Percentiles rank a stretch among this genome's conserved stretches.
Evolutionary conservation across 2,888 invertebrate species (phyloP).

Genomic region (Drosophila emarginata): DNA sequence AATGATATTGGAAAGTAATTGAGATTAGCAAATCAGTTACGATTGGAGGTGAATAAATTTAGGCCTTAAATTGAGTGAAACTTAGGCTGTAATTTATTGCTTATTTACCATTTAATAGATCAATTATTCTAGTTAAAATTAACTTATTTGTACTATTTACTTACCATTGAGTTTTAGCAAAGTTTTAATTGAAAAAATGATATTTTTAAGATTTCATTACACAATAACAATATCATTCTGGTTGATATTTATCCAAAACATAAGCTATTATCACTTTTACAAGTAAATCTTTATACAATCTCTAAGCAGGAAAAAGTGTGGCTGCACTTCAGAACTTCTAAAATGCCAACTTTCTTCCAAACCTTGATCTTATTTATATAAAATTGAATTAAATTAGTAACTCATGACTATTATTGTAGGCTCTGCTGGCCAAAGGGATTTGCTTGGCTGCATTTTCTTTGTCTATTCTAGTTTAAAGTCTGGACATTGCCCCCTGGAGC

Average conservation of each 20-base stretch:
- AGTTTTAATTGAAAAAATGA: no score
- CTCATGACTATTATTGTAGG: conserved; percentile 10
- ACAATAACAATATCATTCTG: no score
- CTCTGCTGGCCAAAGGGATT: conserved; percentile 27
- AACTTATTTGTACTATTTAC: no score
- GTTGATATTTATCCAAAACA: no score
- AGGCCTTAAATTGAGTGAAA: no score
- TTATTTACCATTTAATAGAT: no score
- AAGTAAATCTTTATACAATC: neutral
- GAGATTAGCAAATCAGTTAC: neutral
- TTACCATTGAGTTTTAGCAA: no score
- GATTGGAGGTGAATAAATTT: no score
- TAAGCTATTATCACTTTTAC: no score
- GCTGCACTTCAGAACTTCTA: neutral
- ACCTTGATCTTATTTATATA: neutral
- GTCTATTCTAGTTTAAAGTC: conserved; percentile 22
- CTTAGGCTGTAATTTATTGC: neutral
- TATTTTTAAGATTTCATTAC: no score
- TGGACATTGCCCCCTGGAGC: conserved; percentile 28
- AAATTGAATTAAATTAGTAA: conserved; percentile 33
- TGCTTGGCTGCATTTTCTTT: conserved; percentile 46
- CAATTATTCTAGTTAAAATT: neutral
- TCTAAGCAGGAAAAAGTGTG: neutral
- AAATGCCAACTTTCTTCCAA: neutral
- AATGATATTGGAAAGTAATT: conserved; percentile 22